Conservation (phyloP, 2,888 invertebrate genomes). For the Drosophila hawaiiensis region DNA sequence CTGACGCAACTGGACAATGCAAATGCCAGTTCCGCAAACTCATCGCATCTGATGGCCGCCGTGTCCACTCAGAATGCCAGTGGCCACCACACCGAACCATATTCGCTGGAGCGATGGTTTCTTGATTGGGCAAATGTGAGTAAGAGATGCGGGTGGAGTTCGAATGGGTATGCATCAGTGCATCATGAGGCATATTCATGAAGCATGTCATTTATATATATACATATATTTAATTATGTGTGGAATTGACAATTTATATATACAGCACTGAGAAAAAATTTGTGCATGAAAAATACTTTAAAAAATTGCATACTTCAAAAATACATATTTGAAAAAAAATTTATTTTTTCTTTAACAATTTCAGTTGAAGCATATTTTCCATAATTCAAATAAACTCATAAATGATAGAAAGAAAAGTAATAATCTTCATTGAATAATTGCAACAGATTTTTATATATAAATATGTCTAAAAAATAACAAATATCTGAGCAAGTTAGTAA, state of each 20-base stretch:
- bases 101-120: slow-evolving; percentile 71
- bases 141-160: slow-evolving; percentile 1
- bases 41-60: slow-evolving; percentile 11
- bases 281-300: not conserved
- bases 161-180: not conserved
- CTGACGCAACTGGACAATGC: slow-evolving; percentile 1
- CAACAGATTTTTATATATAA: not conserved
- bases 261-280: not conserved
- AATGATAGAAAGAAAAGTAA: not conserved
- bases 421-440: not conserved
- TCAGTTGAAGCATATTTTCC: not conserved
- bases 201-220: not conserved
- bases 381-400: not conserved
- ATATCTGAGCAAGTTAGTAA: not conserved
- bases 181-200: not conserved
- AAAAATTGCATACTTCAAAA: not conserved
- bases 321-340: no score
- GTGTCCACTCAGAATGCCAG: slow-evolving; percentile 20
- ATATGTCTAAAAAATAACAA: not conserved
- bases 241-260: not conserved
- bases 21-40: slow-evolving; percentile 6
- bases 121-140: slow-evolving; percentile 77
- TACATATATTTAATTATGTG: not conserved
- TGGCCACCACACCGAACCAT: slow-evolving; percentile 33
- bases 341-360: no score